phyloP scores from a whole-genome alignment of 2,797 vertebrate genomes.

The Coregonus sp. region DNA sequence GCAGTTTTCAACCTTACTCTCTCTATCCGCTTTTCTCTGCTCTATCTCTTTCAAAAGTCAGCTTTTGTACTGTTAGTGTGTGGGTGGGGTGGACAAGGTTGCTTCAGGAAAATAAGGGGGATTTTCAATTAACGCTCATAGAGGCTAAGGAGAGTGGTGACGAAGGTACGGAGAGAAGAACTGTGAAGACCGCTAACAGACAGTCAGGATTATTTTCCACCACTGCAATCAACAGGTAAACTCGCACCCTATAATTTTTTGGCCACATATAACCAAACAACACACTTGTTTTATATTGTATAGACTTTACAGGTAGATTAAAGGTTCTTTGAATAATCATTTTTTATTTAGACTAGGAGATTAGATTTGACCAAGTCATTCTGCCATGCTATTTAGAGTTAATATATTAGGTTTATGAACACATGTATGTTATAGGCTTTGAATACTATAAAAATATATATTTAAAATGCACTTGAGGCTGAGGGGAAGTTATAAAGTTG shows the following conservation, averaged over 20 bases:
- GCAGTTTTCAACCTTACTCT: neutral
- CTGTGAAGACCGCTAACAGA: neutral
- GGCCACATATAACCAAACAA: neutral
- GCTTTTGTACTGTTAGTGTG: slow-evolving; percentile 19
- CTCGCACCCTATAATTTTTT: neutral
- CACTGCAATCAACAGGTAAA: slow-evolving; percentile 42
- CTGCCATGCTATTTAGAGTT: neutral
- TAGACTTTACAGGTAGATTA: neutral
- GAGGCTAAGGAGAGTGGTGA: slow-evolving; percentile 23
- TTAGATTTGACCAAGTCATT: too few relatives aligned
- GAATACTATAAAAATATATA: too few relatives aligned
- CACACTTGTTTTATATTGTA: neutral
- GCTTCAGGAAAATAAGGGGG: slow-evolving; percentile 35
- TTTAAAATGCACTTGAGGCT: too few relatives aligned
- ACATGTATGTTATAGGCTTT: neutral
- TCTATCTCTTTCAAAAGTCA: slow-evolving; percentile 30
- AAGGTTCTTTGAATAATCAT: neutral
- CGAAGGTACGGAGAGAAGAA: neutral
- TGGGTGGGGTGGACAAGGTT: slow-evolving; percentile 50
- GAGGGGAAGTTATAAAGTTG: too few relatives aligned
- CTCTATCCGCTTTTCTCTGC: slow-evolving; percentile 12
- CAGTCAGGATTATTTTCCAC: slow-evolving; percentile 5
- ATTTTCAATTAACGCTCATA: slow-evolving; percentile 43
- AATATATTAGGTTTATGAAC: neutral
- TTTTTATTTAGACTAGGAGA: too few relatives aligned